Evolutionary conservation across 2,888 invertebrate genomes (phyloP).

Genomic region (Archaeoteleia sp.): DNA sequence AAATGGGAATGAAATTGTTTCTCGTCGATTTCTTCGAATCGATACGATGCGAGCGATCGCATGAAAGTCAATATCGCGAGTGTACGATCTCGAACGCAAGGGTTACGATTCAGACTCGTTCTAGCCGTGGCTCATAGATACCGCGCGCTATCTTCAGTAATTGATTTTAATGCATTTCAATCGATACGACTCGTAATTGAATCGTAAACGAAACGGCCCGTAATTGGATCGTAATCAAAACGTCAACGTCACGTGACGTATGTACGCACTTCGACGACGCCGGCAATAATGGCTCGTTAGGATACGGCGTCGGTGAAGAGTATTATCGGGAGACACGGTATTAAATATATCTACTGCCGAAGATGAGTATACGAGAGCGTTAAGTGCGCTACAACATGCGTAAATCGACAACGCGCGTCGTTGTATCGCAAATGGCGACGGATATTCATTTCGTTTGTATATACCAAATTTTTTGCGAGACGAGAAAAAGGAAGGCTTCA

Average conservation of each 20-base stretch:
- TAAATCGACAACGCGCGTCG: conserved; percentile 22
- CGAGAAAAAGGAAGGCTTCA: no score
- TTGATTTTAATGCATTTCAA: conserved; percentile 48
- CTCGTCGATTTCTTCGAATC: conserved; percentile 3
- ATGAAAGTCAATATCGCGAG: conserved; percentile 32
- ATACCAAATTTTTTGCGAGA: no score
- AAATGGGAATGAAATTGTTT: no score
- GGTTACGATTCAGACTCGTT: conserved; percentile 7
- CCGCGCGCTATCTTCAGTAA: conserved; percentile 28
- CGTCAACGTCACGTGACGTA: conserved; percentile 45
- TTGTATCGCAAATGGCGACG: conserved; percentile 13
- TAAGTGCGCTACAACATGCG: conserved; percentile 30
- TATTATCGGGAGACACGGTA: conserved; percentile 36
- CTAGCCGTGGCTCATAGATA: conserved; percentile 14
- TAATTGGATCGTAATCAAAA: conserved; percentile 51
- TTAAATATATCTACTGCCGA: conserved; percentile 21
- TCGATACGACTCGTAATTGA: conserved; percentile 39
- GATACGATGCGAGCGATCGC: conserved; percentile 10
- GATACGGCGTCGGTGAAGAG: conserved; percentile 18
- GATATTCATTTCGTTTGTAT: no score
- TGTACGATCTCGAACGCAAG: conserved; percentile 18
- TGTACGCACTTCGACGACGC: conserved; percentile 39
- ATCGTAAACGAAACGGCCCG: conserved; percentile 44
- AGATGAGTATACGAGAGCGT: conserved; percentile 34
- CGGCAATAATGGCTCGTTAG: conserved; percentile 47